Evolutionary conservation across 1,140 invertebrate species (phyloP), one percentile per base, ranked within the genome.

Genomic region (Drosophila nannoptera): DNA sequence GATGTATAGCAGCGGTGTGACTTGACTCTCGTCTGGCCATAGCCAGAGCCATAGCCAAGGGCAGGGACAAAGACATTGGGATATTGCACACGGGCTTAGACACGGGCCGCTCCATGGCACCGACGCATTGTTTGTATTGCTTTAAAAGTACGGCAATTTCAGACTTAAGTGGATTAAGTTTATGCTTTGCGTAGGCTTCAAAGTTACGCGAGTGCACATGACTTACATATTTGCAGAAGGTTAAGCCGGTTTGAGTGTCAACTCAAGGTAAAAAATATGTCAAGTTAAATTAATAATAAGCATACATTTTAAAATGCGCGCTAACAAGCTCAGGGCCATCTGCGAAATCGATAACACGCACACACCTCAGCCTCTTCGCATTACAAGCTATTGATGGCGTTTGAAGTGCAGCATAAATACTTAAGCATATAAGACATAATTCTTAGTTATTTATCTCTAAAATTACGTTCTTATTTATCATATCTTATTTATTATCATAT

Each of bases 101-200:
- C 38, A 33, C n/a, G 29, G n/a, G 22, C 22, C 12, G 31, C 14
- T 38, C 12, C 42, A 12, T 38, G 11, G 53, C 38, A 11, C 7
- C 32, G 7, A 40, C 54, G 54, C 54, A 32, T 32, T 60, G 45
- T 49, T 60, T 60, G 58, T 7, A 38, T 60, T 49, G 61, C 48
- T 65, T 65, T 59, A 52, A 69, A 36, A 58, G 53, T 32, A 42
- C 54, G 60, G 48, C 65, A 59, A 66, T 65, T 59, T 59, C 14
- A 7, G 9, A 16, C 45, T 16, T 70, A 70, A 70, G 68, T 70
- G 68, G 68, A 70, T 70, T 70, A 70, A 42, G 40, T 56, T 36
- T 14, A 22, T 67, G 36, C 46, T 35, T 43, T 45, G 36, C 38
- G 31, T 5, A 12, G 62, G 62, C 68, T 70, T 70, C 68, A 70